Base-by-base conservation (phyloP, 2,797 vertebrate genomes). In the Catamblyrhynchus diadema region DNA sequence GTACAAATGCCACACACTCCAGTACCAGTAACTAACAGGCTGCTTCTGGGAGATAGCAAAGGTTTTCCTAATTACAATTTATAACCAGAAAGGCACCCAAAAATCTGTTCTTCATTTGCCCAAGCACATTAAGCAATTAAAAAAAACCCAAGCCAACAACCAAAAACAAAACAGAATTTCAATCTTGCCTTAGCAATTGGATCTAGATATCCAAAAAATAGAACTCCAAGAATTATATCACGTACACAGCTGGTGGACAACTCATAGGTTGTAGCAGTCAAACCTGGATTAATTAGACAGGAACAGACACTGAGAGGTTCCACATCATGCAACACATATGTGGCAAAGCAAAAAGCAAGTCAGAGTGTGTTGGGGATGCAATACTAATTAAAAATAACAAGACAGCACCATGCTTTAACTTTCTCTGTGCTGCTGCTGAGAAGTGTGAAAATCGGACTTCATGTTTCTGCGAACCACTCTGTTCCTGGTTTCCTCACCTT, bases 311-410 rank as follows among this genome's bases (percentile, higher is more conserved):
- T 73, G 35, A 18, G 62, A 77, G 54, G 41, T 70, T 51, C 22
- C 56, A 84, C 37, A 45, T 51, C 73, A 33, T 66, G 47, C 78
- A 94, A 75, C 22, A 53, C 12, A 0, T 2, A 23, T 5, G 23
- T 57, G 41, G 59, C 48, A 72, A 80, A 73, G 70, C 66, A 84
- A 81, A 84, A 79, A 86, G 5, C 54, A 66, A 64, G 32, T 77
- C 67, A 60, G 4, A 30, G 44, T 28, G 66, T n/a, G 19, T 8
- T 50, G 15, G 44, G 60, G 56, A 70, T 73, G 66, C 33, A 73
- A 62, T 12, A 14, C 39, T 60, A 80, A 82, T 81, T 90, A 69
- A 87, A 94, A 96, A 80, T 51, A 86, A 81, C 44, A 85, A 91
- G 18, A 18, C 28, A 70, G n/a, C 35, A 56, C 33, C 20, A 5